Conservation (phyloP, 2,113 vertebrate species). For the Sminthopsis crassicaudata region DNA sequence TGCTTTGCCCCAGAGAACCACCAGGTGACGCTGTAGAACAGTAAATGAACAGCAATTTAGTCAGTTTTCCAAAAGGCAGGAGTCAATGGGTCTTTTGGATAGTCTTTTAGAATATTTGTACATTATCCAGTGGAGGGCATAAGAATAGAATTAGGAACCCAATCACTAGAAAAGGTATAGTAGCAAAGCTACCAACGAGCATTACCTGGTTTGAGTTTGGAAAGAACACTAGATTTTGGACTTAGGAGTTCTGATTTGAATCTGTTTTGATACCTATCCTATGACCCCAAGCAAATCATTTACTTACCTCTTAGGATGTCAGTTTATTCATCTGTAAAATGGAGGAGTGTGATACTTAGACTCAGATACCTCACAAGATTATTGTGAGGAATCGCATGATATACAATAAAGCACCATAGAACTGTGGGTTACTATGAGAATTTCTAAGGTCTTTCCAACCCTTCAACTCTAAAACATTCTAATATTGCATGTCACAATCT, state of each 20-base stretch:
- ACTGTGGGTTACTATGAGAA: background rate
- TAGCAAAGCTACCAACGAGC: background rate
- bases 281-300: background rate
- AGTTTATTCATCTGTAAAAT: background rate
- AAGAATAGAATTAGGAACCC: background rate
- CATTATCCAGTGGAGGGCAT: background rate
- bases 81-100: background rate
- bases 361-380: background rate
- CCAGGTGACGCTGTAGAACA: slow-evolving; percentile 83
- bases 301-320: background rate
- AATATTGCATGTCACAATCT: background rate
- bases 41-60: slow-evolving; percentile 62
- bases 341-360: background rate
- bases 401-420: background rate
- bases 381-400: background rate
- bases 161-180: background rate
- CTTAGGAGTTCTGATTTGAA: too few relatives aligned
- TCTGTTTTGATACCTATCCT: background rate
- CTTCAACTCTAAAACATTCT: background rate
- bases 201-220: background rate
- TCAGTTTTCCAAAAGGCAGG: background rate
- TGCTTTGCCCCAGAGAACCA: slow-evolving; percentile 60
- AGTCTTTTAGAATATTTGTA: background rate
- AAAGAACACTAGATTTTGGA: background rate
- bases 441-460: background rate